A percentile compares a stretch with the other conserved stretches of the same genome.
These are phyloP conservation scores for Menidia beryllina DNA, from an alignment of 2,113 vertebrate genomes.

Conservation along the genomic window DNA sequence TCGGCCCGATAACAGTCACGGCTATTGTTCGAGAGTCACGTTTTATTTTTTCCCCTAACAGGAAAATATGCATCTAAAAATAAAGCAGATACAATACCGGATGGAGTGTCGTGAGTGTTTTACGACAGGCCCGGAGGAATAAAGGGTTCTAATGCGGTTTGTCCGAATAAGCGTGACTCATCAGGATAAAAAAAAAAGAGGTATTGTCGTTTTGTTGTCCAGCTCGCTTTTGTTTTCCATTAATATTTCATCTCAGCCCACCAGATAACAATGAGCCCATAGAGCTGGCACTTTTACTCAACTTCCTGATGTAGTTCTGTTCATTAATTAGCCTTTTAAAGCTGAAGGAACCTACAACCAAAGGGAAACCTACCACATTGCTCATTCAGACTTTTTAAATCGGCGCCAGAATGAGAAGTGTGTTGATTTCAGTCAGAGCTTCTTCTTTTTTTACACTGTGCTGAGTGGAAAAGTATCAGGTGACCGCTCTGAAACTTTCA, in stretches of 20 bases:
- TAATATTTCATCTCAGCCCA: too few relatives aligned
- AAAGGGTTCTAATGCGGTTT: too few relatives aligned
- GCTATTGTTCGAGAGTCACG: constrained; percentile 22
- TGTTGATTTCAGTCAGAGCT: neutral
- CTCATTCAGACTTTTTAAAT: neutral
- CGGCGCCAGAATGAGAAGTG: neutral
- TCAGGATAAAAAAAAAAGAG: too few relatives aligned
- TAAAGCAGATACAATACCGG: neutral
- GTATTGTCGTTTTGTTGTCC: too few relatives aligned
- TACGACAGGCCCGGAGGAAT: neutral
- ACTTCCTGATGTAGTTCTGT: neutral
- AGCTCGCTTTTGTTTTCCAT: too few relatives aligned
- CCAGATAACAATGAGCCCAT: too few relatives aligned
- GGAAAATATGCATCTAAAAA: neutral
- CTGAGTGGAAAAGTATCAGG: too few relatives aligned
- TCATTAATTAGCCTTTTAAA: neutral
- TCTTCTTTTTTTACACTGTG: too few relatives aligned
- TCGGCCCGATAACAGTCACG: constrained; percentile 3
- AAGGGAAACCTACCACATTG: too few relatives aligned
- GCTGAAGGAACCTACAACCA: neutral
- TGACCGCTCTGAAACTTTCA: too few relatives aligned
- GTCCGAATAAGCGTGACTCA: too few relatives aligned
- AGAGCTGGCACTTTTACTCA: neutral
- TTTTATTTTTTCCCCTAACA: constrained; percentile 52
- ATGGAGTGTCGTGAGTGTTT: constrained; percentile 1